Conservation (phyloP, 1,140 invertebrate species). For the Thaumatotibia leucotreta region DNA sequence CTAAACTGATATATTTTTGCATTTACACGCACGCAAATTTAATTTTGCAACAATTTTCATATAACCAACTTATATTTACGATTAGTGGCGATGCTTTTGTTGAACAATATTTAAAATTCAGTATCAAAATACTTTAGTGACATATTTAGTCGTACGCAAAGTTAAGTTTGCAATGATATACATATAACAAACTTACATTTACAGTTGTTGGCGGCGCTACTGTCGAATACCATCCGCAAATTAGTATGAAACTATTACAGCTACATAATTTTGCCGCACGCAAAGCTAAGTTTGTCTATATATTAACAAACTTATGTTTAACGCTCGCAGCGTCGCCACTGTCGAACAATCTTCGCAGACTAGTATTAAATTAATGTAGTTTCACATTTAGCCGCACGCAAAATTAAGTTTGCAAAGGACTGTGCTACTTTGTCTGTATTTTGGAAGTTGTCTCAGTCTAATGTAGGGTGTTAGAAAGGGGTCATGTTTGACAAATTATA, state of each 20-base stretch:
- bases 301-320: neutral
- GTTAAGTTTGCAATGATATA: too few species aligned
- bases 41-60: too few species aligned
- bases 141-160: too few species aligned
- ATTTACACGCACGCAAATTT: too few species aligned
- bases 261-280: neutral
- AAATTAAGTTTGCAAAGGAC: neutral
- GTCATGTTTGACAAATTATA: conserved; percentile 23
- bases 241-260: neutral
- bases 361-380: neutral
- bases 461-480: neutral
- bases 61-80: too few species aligned
- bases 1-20: neutral
- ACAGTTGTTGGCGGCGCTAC: neutral
- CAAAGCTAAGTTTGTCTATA: conserved; percentile 7
- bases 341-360: neutral
- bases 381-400: neutral
- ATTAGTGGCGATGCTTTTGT: too few species aligned
- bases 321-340: neutral
- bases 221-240: neutral
- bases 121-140: too few species aligned
- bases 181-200: neutral
- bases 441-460: conserved; percentile 11
- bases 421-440: neutral
- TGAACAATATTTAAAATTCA: too few species aligned